Conservation (phyloP, 92 coral and sea anemone genomes). For the Isaurus tuberculatus region DNA sequence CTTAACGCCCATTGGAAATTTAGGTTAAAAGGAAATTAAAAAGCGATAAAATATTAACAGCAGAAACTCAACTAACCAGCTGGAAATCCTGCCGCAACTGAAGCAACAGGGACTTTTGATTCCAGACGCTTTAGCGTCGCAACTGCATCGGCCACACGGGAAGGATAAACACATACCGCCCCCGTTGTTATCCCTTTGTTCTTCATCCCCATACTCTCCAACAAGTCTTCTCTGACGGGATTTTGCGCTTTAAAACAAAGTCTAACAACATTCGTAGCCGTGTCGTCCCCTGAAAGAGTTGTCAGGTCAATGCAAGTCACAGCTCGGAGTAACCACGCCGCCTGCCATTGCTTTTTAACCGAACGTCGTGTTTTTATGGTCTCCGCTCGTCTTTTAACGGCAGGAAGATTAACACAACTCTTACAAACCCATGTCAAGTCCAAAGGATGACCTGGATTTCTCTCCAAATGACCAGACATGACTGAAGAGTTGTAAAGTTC, state of each 20-base stretch:
- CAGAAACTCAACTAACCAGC: constrained; percentile 67
- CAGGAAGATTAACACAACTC: constrained; percentile 89
- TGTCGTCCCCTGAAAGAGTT: constrained; percentile 95
- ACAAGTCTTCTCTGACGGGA: constrained; percentile 87
- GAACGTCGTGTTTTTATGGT: constrained; percentile 98
- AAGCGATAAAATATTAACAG: too few relatives aligned
- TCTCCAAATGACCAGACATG: constrained; percentile 88
- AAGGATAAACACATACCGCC: constrained; percentile 95
- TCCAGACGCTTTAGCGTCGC: constrained; percentile 76
- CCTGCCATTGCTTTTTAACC: constrained; percentile 97
- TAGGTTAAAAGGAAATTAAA: too few relatives aligned
- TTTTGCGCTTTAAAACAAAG: constrained; percentile 95
- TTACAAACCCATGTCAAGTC: constrained; percentile 83
- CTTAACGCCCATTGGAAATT: too few relatives aligned
- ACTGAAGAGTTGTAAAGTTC: neutral
- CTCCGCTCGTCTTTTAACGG: constrained; percentile 94
- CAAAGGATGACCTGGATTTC: constrained; percentile 86
- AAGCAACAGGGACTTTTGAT: constrained; percentile 88
- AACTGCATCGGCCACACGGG: constrained; percentile 94
- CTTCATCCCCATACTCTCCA: constrained; percentile 83
- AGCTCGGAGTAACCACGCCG: constrained; percentile 96
- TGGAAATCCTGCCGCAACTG: constrained; percentile 99
- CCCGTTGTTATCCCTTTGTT: constrained; percentile 85
- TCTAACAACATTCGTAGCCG: constrained; percentile 89
- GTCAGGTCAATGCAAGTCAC: constrained; percentile 95